Base-by-base conservation (phyloP, 2,797 vertebrate genomes). In the Sebastiscus albofasciatus region DNA sequence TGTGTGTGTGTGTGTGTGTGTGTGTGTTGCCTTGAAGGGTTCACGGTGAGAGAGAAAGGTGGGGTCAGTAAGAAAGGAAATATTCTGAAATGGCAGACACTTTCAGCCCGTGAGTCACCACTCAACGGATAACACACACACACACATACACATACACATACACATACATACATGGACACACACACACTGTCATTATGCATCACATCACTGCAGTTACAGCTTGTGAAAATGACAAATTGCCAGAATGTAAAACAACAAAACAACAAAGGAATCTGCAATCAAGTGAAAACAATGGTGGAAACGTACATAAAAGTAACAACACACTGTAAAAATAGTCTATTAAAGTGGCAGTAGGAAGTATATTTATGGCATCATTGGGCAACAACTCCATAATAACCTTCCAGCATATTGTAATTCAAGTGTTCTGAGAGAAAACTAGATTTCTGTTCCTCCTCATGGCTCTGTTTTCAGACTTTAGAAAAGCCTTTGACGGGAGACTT, bases 151-250 rank as follows among this genome's bases (percentile, higher is more conserved):
- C 52, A 24, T 33, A 39, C 11, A 31, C 36, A 36, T 13, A 20
- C 10, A 34, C 52, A 24, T 33, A 16, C 33, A 11, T 31, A 20
- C 46, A 60, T 59, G 26, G 31, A 34, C 14, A 27, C 68, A 77
- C 68, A 77, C 61, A 55, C 68, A n/a, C 20, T 58, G 84, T 78
- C 82, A 84, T 61, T 20, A 68, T 52, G 58, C 77, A 69, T 90
- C 67, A 83, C 3, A 36, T 87, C 86, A 85, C 34, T 34, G 73
- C 65, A 33, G 72, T 55, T n/a, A 29, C 55, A 81, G 72, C 52
- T 60, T 56, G 75, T 60, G 55, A 64, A 67, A 49, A 75, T 62
- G 42, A 72, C 67, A 71, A 55, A 77, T 33, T 65, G 6, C 20
- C 55, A 10, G 31, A 12, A 27, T n/a, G 29, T 55, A 11, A 70